Base-by-base conservation (phyloP, 2,888 invertebrate genomes). In the Cacoxenus indagator region DNA sequence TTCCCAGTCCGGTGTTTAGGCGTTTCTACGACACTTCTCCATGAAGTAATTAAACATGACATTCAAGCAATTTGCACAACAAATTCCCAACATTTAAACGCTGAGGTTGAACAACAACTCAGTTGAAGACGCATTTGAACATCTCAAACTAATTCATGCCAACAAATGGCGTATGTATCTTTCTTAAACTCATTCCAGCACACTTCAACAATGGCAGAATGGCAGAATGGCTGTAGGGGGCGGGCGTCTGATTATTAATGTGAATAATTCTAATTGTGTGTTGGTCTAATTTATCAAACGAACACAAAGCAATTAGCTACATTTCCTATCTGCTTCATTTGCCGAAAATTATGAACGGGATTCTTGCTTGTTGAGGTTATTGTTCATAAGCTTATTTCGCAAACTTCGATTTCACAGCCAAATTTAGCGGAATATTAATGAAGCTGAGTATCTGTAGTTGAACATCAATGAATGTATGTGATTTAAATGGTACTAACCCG, bases 271-370 rank as follows among this genome's bases (percentile, higher is more conserved):
- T 1, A 26, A 14, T 26, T 22, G 14, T 54, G 54, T n/a, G 27
- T 43, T 45, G 31, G 14, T 24, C 61, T 62, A 62, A 62, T 62
- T 62, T 62, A 62, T 62, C 22, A 62, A 55, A 24, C 11, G 27
- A 4, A 64, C 71, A 65, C 51, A 22, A 77, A 77, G 76, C 80
- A 80, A 80, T 80, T 80, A 80, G 81, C 83, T 72, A 69, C 70
- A 74, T 83, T 80, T 80, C 80, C 80, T 83, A 83, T 80, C 83
- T 83, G 83, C 81, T 76, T 83, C 80, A 80, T 83, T 75, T 79
- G 79, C 79, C 79, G 83, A 76, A 82, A 82, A 82, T 78, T 74
- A 81, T n/a, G 82, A 83, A 83, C 79, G 79, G 79, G 79, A 83
- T 82, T 80, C 84, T 77, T 76, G 68, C 73, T 26, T 26, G 14